Base-by-base conservation (phyloP, 2,797 vertebrate species). In the Microhierax caerulescens region DNA sequence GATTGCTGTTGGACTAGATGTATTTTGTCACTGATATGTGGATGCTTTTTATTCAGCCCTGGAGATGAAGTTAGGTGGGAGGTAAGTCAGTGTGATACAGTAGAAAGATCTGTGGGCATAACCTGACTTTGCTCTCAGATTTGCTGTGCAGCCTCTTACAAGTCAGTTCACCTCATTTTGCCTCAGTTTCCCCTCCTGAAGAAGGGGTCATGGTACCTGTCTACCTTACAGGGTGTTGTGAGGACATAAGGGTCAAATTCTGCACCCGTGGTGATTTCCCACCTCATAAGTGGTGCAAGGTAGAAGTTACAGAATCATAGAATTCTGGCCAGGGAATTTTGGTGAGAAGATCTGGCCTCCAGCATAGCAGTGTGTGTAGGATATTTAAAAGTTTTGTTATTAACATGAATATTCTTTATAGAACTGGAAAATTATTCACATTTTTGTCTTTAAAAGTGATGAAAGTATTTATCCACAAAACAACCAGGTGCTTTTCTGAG, bases 181-280 rank as follows among this genome's bases (percentile, higher is more conserved):
- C 70, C 79, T 65, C 64, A 34, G 27, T 88, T 94, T 86, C 13
- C 32, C 25, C 36, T 81, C 41, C 76, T 88, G 73, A 81, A 81
- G 48, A 57, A 63, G 60, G 60, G 59, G 56, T 27, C 72, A 25
- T 21, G 39, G 39, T 82, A 85, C n/a, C 15, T 79, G n/a, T 75
- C 81, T 95, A 91, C 89, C 78, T 94, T 84, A 87, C 84, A 59
- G 78, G 48, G 22, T 77, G 34, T 63, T 92, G 72, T 88, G 96
- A 93, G 86, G 78, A 43, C 45, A 21, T n/a, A 76, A 87, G 70
- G 64, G 39, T 61, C 77, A 84, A 69, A 78, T 79, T 90, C 70
- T 76, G 70, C 37, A 47, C 28, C 54, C 19, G 8, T 9, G 30
- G 30, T 78, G 63, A 61, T 72, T 91, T 60, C 20, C 53, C n/a